Conservation (phyloP, 2,113 vertebrate genomes). For the Turdus rufiventris region DNA sequence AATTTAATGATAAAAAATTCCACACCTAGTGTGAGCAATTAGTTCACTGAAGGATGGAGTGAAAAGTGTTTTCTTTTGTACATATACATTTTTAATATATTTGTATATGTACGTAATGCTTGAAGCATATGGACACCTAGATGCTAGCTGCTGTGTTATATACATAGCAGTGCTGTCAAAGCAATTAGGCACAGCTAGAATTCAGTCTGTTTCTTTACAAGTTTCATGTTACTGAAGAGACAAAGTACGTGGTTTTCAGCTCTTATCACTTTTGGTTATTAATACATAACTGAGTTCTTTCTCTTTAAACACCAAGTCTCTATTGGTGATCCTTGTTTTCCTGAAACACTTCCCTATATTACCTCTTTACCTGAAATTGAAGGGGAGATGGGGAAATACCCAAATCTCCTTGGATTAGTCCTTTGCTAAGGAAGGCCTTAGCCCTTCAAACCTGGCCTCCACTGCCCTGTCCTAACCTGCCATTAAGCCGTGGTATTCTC, state of each 20-base stretch:
- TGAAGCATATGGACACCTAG: slow-evolving; percentile 1
- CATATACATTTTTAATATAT: not conserved
- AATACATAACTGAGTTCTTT: not conserved
- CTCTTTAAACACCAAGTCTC: not conserved
- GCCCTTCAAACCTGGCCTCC: not conserved
- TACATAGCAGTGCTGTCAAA: slow-evolving; percentile 1
- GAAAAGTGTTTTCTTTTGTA: not conserved
- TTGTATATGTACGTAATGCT: not conserved
- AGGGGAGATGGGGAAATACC: not conserved
- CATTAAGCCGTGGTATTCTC: not conserved
- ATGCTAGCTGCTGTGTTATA: not conserved
- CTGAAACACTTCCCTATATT: not conserved
- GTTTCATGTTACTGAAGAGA: not conserved
- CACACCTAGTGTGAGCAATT: not conserved
- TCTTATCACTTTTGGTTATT: not conserved
- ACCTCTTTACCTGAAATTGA: not conserved
- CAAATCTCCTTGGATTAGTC: not conserved
- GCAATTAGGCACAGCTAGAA: slow-evolving; percentile 14
- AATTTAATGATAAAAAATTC: not conserved
- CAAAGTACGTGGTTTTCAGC: not conserved
- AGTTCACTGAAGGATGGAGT: not conserved
- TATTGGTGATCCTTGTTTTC: not conserved
- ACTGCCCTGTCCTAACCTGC: not conserved
- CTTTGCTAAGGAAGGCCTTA: not conserved
- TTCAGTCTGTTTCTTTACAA: not conserved